Percentiles rank a stretch among this genome's conserved stretches.
These are phyloP conservation scores for Dromius quadrimaculatus DNA, from an alignment of 2,888 invertebrate species.

Conservation along the genomic window DNA sequence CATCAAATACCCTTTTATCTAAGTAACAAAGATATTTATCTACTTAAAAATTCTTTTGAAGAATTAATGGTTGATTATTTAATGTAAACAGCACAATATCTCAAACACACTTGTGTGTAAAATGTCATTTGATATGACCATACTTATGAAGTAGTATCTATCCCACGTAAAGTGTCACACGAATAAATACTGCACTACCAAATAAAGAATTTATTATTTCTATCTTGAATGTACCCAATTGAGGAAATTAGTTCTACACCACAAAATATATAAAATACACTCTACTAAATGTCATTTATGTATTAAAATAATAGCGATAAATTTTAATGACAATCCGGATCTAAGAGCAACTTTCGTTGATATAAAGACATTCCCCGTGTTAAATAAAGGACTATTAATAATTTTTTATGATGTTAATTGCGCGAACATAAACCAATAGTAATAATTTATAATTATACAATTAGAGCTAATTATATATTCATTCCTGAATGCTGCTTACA, in stretches of 20 bases:
- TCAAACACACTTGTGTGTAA: background rate
- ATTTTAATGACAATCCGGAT: background rate
- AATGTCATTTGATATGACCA: background rate
- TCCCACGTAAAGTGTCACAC: background rate
- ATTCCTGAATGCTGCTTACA: too few species aligned
- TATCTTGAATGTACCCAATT: background rate
- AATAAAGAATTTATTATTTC: constrained; percentile 5
- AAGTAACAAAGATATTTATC: too few species aligned
- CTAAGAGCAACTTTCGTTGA: background rate
- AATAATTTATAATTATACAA: constrained; percentile 34
- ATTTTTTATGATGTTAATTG: constrained; percentile 16
- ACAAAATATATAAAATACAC: background rate
- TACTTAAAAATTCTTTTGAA: too few species aligned
- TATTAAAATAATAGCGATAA: background rate
- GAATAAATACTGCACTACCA: background rate
- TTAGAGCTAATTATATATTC: constrained; percentile 1
- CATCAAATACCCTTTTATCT: too few species aligned
- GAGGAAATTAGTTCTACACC: background rate
- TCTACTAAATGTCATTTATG: background rate
- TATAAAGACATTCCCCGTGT: background rate
- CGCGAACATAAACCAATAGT: background rate
- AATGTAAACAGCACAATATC: background rate
- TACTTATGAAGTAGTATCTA: background rate
- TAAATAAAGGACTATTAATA: constrained; percentile 6
- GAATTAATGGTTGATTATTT: too few species aligned